phyloP scores from a whole-genome alignment of 2,113 vertebrate species.

The Proterorhinus semilunaris region DNA sequence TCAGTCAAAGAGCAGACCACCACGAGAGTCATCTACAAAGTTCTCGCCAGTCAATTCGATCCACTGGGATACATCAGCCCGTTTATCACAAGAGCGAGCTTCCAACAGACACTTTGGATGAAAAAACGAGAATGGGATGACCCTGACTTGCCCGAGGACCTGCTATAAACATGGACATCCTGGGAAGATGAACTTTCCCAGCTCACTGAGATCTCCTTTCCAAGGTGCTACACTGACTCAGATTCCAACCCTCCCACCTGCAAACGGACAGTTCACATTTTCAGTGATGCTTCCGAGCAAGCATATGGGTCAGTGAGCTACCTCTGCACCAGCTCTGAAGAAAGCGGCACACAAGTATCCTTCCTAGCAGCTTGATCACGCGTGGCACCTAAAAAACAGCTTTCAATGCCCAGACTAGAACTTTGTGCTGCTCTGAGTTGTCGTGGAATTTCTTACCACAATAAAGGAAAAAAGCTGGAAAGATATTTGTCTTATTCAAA shows the following conservation, averaged over 20 bases:
- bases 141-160: not conserved
- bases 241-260: not conserved
- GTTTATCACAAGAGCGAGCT: not conserved
- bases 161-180: not conserved
- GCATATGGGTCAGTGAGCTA: no score
- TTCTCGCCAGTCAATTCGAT: not conserved
- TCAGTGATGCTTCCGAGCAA: no score
- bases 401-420: no score
- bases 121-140: not conserved
- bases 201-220: not conserved
- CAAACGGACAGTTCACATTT: no score
- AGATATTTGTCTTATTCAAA: no score
- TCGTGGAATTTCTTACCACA: no score
- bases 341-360: no score
- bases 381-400: no score
- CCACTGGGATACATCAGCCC: not conserved
- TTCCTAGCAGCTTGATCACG: no score
- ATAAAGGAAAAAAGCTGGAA: no score
- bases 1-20: not conserved
- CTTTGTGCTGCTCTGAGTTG: no score
- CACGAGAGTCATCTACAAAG: not conserved
- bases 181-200: not conserved
- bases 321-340: no score
- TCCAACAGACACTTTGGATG: not conserved
- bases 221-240: not conserved